A percentile compares a stretch with the other conserved stretches of the same genome.
These are phyloP conservation scores for Athripsodes cinereus DNA, from an alignment of 2,888 invertebrate species.

Conservation along the genomic window DNA sequence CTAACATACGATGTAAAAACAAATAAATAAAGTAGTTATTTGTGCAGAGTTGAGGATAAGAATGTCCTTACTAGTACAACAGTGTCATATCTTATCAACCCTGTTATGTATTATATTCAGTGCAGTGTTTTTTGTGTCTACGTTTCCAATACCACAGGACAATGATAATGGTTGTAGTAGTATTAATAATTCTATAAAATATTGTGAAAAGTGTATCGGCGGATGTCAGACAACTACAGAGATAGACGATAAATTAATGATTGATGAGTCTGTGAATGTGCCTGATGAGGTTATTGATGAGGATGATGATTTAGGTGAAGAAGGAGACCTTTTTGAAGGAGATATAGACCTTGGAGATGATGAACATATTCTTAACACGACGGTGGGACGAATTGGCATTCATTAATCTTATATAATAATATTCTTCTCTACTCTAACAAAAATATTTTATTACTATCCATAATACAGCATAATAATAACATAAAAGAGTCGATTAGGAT, in stretches of 20 bases:
- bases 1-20: background rate
- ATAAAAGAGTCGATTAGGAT: too few relatives aligned
- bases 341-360: conserved; percentile 25
- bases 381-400: conserved; percentile 27
- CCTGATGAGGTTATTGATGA: conserved; percentile 13
- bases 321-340: conserved; percentile 27
- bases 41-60: background rate
- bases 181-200: conserved; percentile 17
- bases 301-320: conserved; percentile 26
- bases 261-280: conserved; percentile 17
- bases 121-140: conserved; percentile 7
- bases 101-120: conserved; percentile 16
- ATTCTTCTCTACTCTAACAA: background rate
- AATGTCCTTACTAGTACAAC: background rate
- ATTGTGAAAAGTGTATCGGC: conserved; percentile 24
- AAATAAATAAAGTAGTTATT: background rate
- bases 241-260: conserved; percentile 20
- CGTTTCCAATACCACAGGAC: conserved; percentile 11
- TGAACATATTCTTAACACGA: conserved; percentile 23
- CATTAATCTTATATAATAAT: conserved; percentile 27
- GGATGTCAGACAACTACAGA: conserved; percentile 10
- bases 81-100: background rate
- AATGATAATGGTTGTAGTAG: conserved; percentile 5
- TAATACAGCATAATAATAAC: too few relatives aligned
- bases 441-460: too few relatives aligned